A percentile compares a stretch with the other conserved stretches of the same genome.
Evolutionary conservation across 2,888 invertebrate species (phyloP).

Genomic region (Aricia artaxerxes): DNA sequence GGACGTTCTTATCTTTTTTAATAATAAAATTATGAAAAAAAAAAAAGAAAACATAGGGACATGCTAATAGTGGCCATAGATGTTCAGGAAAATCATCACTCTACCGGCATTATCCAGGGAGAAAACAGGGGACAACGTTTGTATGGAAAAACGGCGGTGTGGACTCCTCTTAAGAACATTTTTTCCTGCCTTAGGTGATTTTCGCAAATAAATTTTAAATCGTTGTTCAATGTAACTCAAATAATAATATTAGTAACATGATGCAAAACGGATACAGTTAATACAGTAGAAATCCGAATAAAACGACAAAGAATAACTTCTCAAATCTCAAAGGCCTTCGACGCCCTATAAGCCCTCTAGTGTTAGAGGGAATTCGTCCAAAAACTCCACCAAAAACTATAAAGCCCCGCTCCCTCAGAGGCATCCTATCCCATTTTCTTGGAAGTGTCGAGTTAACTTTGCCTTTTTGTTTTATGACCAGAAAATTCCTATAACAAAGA

Average conservation of each 20-base stretch:
- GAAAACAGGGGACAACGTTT: too few relatives aligned
- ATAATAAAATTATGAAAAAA: too few relatives aligned
- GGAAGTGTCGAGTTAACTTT: not conserved
- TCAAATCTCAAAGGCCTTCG: conserved; percentile 9
- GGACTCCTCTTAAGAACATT: too few relatives aligned
- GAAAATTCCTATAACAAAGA: conserved; percentile 10
- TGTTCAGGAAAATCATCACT: too few relatives aligned
- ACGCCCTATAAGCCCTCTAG: not conserved
- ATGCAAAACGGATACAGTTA: not conserved
- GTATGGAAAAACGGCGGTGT: too few relatives aligned
- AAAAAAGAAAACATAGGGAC: too few relatives aligned
- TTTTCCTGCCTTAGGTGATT: not conserved
- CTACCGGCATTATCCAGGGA: too few relatives aligned
- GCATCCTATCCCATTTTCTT: conserved; percentile 12
- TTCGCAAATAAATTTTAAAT: not conserved
- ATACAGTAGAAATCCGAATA: not conserved
- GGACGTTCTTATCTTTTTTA: too few relatives aligned
- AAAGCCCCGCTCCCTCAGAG: not conserved
- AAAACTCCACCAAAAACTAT: conserved; percentile 4
- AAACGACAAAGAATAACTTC: not conserved
- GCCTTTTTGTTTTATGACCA: conserved; percentile 7
- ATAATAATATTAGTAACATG: not conserved
- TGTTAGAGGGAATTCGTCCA: not conserved
- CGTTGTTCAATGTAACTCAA: not conserved
- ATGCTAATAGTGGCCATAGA: too few relatives aligned